Evolutionary conservation across 2,888 invertebrate genomes (phyloP).

Genomic region (Vesta saturnalis): DNA sequence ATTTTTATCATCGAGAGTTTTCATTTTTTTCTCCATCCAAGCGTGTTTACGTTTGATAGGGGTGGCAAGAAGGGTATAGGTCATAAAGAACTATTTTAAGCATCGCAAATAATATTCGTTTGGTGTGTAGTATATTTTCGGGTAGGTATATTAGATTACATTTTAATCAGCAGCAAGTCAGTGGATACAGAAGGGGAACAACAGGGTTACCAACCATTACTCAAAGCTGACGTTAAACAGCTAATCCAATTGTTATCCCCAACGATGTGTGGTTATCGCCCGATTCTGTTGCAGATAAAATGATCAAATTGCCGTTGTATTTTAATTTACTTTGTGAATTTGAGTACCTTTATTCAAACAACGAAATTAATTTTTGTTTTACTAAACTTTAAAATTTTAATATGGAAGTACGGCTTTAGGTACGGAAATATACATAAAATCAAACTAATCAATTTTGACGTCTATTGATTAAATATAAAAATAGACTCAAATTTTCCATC

Average conservation of each 20-base stretch:
- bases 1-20: neutral
- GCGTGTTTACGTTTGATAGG: neutral
- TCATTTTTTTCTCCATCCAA: neutral
- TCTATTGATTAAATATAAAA: slow-evolving; percentile 4
- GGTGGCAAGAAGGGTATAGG: neutral
- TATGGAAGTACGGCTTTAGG: neutral
- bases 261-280: slow-evolving; percentile 62
- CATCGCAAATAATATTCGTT: slow-evolving; percentile 37
- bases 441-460: slow-evolving; percentile 1
- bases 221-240: slow-evolving; percentile 64
- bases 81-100: slow-evolving; percentile 33
- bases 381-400: neutral
- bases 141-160: slow-evolving; percentile 65
- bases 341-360: slow-evolving; percentile 8
- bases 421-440: neutral
- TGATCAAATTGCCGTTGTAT: slow-evolving; percentile 41
- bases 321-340: slow-evolving; percentile 35
- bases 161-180: slow-evolving; percentile 63
- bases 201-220: slow-evolving; percentile 63
- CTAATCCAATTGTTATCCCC: slow-evolving; percentile 64
- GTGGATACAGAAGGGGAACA: slow-evolving; percentile 50
- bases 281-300: slow-evolving; percentile 52
- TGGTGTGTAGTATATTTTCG: slow-evolving; percentile 56
- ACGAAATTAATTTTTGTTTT: slow-evolving; percentile 13
- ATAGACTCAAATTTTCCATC: neutral